phyloP scores from a whole-genome alignment of 2,888 invertebrate species.

The Lasioglossum figueresi region DNA sequence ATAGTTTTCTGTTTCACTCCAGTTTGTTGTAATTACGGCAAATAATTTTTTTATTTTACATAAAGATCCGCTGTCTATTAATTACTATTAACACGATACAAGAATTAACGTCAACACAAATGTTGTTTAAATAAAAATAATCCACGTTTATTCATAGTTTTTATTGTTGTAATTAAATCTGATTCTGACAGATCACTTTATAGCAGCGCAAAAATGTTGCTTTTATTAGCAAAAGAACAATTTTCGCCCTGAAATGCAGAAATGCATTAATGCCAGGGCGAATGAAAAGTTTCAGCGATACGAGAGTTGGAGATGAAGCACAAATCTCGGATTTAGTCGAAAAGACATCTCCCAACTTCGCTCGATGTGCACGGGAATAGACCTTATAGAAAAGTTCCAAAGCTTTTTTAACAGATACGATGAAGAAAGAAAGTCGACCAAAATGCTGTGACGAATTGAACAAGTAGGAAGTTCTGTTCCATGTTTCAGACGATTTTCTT shows the following conservation, averaged over 20 bases:
- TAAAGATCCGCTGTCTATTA: not conserved
- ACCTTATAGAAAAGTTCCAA: constrained; percentile 31
- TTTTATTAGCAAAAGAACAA: not conserved
- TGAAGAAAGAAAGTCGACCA: constrained; percentile 3
- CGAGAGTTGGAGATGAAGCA: not conserved
- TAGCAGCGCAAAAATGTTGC: not conserved
- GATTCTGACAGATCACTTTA: not conserved
- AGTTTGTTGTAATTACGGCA: too few relatives aligned
- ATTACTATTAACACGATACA: not conserved
- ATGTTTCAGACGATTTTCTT: constrained; percentile 12
- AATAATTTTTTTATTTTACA: too few relatives aligned
- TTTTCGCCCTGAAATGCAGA: not conserved
- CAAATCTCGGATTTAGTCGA: constrained; percentile 38
- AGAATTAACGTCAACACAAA: not conserved
- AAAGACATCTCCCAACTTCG: constrained; percentile 18
- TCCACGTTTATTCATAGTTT: not conserved
- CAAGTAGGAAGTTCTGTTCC: not conserved
- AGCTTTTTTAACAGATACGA: constrained; percentile 19
- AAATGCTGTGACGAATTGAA: constrained; percentile 17
- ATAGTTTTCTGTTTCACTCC: too few relatives aligned
- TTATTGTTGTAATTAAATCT: not conserved
- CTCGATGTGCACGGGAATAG: constrained; percentile 11
- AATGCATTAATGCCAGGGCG: not conserved
- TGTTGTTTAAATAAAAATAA: not conserved
- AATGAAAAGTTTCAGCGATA: constrained; percentile 16